Evolutionary conservation across 2,888 invertebrate genomes (phyloP).

Genomic region (Rambutsinella grinnellia): DNA sequence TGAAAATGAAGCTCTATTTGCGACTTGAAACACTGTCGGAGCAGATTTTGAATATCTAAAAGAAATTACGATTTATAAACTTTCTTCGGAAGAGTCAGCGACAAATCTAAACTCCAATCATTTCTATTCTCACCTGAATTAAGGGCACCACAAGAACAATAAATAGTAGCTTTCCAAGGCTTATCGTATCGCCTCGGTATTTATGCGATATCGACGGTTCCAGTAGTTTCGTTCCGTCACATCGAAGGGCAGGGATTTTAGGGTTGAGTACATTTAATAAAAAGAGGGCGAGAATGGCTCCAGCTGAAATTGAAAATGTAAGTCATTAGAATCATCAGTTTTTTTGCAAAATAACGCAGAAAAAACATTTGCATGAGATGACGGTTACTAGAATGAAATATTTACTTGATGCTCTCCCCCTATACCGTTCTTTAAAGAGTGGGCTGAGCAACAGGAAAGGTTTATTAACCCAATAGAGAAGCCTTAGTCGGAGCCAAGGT

Average conservation of each 20-base stretch:
- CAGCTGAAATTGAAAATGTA: conserved; percentile 59
- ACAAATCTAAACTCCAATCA: no score
- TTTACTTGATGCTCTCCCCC: conserved; percentile 13
- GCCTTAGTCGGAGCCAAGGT: conserved; percentile 49
- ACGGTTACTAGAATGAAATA: neutral
- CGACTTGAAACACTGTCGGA: no score
- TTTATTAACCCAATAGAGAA: conserved; percentile 45
- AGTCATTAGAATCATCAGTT: no score
- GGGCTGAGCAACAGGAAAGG: conserved; percentile 44
- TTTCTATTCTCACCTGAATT: conserved; percentile 70
- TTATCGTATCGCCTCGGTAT: conserved; percentile 79
- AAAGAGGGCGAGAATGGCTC: conserved; percentile 45
- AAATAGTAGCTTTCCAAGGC: conserved; percentile 73
- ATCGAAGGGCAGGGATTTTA: conserved; percentile 56
- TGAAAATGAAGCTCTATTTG: no score
- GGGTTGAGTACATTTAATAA: conserved; percentile 61
- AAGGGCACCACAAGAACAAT: conserved; percentile 74
- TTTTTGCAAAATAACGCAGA: no score
- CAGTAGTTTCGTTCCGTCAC: conserved; percentile 68
- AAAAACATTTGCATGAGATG: neutral
- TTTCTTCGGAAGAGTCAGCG: no score
- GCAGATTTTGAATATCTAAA: no score
- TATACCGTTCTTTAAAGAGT: conserved; percentile 15
- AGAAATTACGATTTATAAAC: no score
- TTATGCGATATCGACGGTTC: conserved; percentile 79